Conservation (phyloP, 2,888 invertebrate species). For the Andrena haemorrhoa region DNA sequence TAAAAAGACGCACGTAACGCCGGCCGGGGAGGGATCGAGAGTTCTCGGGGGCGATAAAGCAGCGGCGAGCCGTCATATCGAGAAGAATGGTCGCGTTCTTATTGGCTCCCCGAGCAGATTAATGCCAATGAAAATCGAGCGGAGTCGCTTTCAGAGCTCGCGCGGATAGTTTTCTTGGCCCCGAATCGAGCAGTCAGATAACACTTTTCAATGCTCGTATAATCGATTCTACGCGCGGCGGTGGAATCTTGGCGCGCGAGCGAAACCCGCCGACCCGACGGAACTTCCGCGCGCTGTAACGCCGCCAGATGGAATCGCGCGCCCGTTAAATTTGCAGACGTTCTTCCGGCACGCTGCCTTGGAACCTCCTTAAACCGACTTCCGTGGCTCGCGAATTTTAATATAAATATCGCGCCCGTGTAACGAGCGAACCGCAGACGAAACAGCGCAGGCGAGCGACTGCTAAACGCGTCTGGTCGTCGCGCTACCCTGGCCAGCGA, state of each 20-base stretch:
- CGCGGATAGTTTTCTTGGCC: neutral
- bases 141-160: slow-evolving; percentile 1
- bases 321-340: neutral
- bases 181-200: neutral
- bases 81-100: neutral
- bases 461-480: slow-evolving; percentile 70
- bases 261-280: neutral
- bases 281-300: neutral
- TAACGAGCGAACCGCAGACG: slow-evolving; percentile 54
- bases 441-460: slow-evolving; percentile 56
- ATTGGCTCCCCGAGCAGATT: slow-evolving; percentile 12
- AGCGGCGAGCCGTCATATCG: slow-evolving; percentile 17
- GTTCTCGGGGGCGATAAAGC: slow-evolving; percentile 14
- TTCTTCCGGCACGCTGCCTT: neutral
- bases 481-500: slow-evolving; percentile 58
- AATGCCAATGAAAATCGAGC: slow-evolving; percentile 26
- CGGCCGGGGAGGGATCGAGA: neutral
- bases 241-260: neutral
- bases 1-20: slow-evolving; percentile 12
- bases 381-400: slow-evolving; percentile 31
- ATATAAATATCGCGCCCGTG: slow-evolving; percentile 47
- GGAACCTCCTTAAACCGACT: slow-evolving; percentile 13
- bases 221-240: neutral
- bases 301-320: neutral
- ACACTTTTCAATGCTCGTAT: neutral